phyloP scores from a whole-genome alignment of 2,797 vertebrate genomes.

The Sebastes itinus region DNA sequence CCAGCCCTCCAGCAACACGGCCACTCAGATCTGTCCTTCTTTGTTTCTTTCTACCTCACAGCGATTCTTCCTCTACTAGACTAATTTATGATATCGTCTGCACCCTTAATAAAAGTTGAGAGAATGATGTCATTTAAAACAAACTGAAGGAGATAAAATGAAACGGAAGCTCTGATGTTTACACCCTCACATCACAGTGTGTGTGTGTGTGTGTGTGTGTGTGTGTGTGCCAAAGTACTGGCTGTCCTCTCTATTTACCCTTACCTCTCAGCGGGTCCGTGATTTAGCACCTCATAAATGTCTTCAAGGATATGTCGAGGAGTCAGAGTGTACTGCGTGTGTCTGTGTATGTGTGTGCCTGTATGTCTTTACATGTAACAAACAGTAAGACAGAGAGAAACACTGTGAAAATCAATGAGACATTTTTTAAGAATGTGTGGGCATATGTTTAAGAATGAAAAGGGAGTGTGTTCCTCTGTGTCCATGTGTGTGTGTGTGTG shows the following conservation, averaged over 20 bases:
- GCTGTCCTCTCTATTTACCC: slow-evolving; percentile 49
- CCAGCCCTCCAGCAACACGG: neutral
- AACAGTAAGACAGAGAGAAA: neutral
- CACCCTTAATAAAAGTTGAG: neutral
- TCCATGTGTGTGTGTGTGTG: neutral
- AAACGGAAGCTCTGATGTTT: slow-evolving; percentile 17
- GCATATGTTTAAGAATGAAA: slow-evolving; percentile 46
- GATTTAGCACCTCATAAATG: slow-evolving; percentile 61
- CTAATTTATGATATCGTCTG: slow-evolving; percentile 8
- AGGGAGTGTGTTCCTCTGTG: neutral
- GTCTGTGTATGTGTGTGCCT: neutral
- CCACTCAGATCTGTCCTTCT: neutral
- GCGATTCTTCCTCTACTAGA: neutral
- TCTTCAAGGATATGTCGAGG: slow-evolving; percentile 38
- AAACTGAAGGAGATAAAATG: slow-evolving; percentile 2
- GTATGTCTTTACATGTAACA: slow-evolving; percentile 4
- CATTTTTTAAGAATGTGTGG: slow-evolving; percentile 11
- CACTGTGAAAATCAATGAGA: slow-evolving; percentile 13
- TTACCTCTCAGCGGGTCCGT: slow-evolving; percentile 20
- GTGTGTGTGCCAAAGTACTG: slow-evolving; percentile 4
- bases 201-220: neutral
- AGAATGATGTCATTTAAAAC: slow-evolving; percentile 3
- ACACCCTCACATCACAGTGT: neutral
- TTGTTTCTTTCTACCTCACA: neutral
- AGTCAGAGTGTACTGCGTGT: neutral